Evolutionary conservation across 2,113 vertebrate genomes (phyloP), one percentile per base, ranked within the genome.

Genomic region (Lepidothrix coronata): DNA sequence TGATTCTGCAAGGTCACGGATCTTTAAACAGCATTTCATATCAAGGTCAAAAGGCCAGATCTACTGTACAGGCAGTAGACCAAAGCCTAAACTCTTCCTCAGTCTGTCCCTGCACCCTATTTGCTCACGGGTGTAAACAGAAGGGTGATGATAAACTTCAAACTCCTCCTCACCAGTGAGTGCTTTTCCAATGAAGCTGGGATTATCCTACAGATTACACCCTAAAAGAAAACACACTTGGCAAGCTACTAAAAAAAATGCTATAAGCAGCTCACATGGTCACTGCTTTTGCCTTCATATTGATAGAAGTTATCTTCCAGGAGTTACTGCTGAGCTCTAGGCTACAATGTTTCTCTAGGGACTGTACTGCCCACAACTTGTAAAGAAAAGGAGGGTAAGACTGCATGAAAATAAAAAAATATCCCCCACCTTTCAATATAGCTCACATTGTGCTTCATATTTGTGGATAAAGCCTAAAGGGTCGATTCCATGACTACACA

Each of bases 151-250:
- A 67, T 77, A 55, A 94, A 77, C 59, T 76, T 67, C 33, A 31
- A 58, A 73, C 62, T 89, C 68, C 66, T 78, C 39, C 79, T 85
- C 71, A 78, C 5, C 68, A 84, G 68, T 65, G 88, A 81, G n/a
- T 18, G 31, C 61, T 84, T 93, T 88, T 48, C 83, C 59, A 77
- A 27, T 7, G 39, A 22, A 95, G 37, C 63, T 77, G 63, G 72
- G 72, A 43, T 84, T 84, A 90, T 77, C 57, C 76, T 43, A 43
- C 33, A 74, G 85, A 90, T 96, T 96, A 85, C 88, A 88, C 59
- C 78, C 74, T 54, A 39, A 80, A 88, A 71, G 78, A 89, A 91
- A 91, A 76, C 59, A 59, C 3, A 39, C 11, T 70, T 79, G 71
- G 54, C 58, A 89, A 88, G 13, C 10, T 13, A 28, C 66, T 54